Conservation (phyloP, 1,140 invertebrate species). For the Reticulitermes speratus region DNA sequence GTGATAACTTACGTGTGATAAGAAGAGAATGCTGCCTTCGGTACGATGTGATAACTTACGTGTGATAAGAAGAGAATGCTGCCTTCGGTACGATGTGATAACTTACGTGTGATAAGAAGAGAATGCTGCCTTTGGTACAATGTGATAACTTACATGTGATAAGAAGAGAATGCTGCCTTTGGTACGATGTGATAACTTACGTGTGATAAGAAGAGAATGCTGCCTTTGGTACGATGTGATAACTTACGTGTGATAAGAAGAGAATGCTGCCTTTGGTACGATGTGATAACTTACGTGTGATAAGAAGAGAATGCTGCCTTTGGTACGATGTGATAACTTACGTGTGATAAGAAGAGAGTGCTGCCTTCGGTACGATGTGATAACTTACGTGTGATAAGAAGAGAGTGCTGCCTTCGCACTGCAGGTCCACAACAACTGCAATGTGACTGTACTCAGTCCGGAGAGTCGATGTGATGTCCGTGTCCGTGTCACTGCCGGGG, state of each 20-base stretch:
- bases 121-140: not conserved
- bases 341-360: not conserved
- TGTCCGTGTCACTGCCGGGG: not conserved
- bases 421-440: not conserved
- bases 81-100: not conserved
- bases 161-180: not conserved
- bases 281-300: not conserved
- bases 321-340: not conserved
- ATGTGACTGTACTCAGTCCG: not conserved
- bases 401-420: not conserved
- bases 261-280: not conserved
- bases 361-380: not conserved
- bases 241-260: not conserved
- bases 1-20: not conserved
- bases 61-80: not conserved
- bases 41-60: not conserved
- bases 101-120: not conserved
- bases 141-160: not conserved
- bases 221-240: not conserved
- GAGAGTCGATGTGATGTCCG: not conserved
- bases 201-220: not conserved
- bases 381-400: not conserved
- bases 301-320: not conserved
- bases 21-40: not conserved
- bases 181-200: not conserved